Base-by-base conservation (phyloP, 2,888 invertebrate genomes). In the Drosophila helvetica region DNA sequence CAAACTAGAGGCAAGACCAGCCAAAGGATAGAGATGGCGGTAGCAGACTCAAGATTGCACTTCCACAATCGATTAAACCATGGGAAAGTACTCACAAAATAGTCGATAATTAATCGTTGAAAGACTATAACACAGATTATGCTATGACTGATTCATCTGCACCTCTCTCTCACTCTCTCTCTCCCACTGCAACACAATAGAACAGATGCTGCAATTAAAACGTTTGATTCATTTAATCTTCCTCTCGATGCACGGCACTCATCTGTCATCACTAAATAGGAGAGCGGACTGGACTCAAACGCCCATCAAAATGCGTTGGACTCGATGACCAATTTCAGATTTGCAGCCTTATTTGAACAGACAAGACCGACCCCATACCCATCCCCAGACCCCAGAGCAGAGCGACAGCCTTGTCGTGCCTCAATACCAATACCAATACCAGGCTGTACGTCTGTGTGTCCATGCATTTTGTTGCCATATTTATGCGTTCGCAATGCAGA, bases 401-500 rank as follows among this genome's bases (percentile, higher is more conserved):
- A n/a, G 62, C 54, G 5, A 10, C 52, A 5, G 56, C 42, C 57
- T 53, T 42, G 46, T 52, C 67, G 57, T 57, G 30, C 18, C 38
- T 15, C 15, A 17, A 30, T 27, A 30, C 25, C 15, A 10, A 27
- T 3, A 27, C n/a, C 4, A 33, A 33, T 33, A 30, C 27, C 48
- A 48, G 43, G 50, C 43, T 63, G 53, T 55, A 5, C 38, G 38
- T 38, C 6, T 38, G 9, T 38, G 30, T 42, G 22, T 52, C 33
- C 45, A 27, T 47, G 65, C 47, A 64, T 52, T 68, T 72, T 65
- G 63, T 77, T 74, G 83, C 80, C 81, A 80, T 81, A 83, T 81
- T 81, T 81, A 81, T 82, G 79, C 70, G 75, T 66, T 79, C 62
- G 84, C 82, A 82, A 69, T 82, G 84, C 84, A 83, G 83, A 77